These are phyloP conservation scores for Lepisosteus osseus DNA, from an alignment of 2,113 vertebrate species.

Conservation along the genomic window DNA sequence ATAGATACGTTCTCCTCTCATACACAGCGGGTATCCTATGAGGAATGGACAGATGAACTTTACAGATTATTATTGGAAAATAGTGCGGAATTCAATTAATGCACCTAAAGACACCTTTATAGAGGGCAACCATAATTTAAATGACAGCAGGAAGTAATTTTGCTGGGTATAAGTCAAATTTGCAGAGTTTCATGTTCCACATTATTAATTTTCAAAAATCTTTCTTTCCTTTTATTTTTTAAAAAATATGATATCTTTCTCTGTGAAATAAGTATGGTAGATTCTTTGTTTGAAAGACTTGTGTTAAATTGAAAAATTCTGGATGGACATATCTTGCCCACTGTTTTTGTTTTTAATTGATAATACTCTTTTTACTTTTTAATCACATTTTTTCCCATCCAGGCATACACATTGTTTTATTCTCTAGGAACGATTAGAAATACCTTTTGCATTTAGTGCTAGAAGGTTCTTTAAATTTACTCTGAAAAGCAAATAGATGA, in stretches of 20 bases:
- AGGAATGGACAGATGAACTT: constrained; percentile 99
- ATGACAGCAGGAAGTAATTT: constrained; percentile 99
- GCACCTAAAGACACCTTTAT: constrained; percentile 99
- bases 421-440: constrained; percentile 49
- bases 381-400: constrained; percentile 64
- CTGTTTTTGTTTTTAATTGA: constrained; percentile 71
- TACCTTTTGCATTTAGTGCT: constrained; percentile 68
- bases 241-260: constrained; percentile 21
- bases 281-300: constrained; percentile 77
- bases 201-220: constrained; percentile 78
- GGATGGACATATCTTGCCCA: constrained; percentile 68
- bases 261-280: constrained; percentile 22
- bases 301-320: constrained; percentile 72
- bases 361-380: constrained; percentile 58
- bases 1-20: constrained; percentile 97
- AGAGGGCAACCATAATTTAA: constrained; percentile 99
- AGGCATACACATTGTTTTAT: constrained; percentile 30
- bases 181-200: constrained; percentile 98
- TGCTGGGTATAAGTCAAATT: constrained; percentile 99
- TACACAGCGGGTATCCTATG: constrained; percentile 94
- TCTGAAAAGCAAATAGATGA: constrained; percentile 80
- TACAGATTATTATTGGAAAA: constrained; percentile 99
- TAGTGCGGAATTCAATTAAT: constrained; percentile 99
- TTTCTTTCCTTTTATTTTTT: constrained; percentile 46
- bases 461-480: constrained; percentile 71